A percentile compares a stretch with the other conserved stretches of the same genome.
These are phyloP conservation scores for Ophion ellenae DNA, from an alignment of 2,888 invertebrate genomes.

Conservation along the genomic window DNA sequence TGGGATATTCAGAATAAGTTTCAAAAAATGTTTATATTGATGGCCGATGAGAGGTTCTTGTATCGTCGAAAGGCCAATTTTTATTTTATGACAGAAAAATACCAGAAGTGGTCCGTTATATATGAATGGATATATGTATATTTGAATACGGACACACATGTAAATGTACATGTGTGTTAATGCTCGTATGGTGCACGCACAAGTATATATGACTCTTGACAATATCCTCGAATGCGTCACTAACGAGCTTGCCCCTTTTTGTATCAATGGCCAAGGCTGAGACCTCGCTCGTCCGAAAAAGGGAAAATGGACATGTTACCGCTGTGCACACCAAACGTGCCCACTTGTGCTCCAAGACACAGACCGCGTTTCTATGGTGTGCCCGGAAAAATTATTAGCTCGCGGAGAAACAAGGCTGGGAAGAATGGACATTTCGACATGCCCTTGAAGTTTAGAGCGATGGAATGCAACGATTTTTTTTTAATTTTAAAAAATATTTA, in stretches of 20 bases:
- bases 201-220: background rate
- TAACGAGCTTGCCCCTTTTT: slow-evolving; percentile 57
- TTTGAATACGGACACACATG: background rate
- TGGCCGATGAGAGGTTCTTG: background rate
- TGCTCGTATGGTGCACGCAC: background rate
- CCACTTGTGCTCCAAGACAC: background rate
- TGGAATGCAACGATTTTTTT: too few relatives aligned
- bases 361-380: background rate
- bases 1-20: background rate
- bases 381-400: background rate
- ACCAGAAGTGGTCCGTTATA: background rate
- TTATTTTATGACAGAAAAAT: background rate
- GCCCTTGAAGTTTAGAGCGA: too few relatives aligned
- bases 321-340: slow-evolving; percentile 1
- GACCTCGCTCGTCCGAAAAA: slow-evolving; percentile 48
- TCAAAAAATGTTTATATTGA: background rate
- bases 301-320: slow-evolving; percentile 52
- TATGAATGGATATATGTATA: background rate
- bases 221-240: slow-evolving; percentile 53
- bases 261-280: slow-evolving; percentile 57
- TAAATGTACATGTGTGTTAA: background rate
- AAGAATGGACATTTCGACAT: background rate
- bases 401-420: background rate
- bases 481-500: too few relatives aligned
- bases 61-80: background rate